Evolutionary conservation across 2,888 invertebrate species (phyloP), one percentile per base, ranked within the genome.

Genomic region (Perizoma affinitatum): DNA sequence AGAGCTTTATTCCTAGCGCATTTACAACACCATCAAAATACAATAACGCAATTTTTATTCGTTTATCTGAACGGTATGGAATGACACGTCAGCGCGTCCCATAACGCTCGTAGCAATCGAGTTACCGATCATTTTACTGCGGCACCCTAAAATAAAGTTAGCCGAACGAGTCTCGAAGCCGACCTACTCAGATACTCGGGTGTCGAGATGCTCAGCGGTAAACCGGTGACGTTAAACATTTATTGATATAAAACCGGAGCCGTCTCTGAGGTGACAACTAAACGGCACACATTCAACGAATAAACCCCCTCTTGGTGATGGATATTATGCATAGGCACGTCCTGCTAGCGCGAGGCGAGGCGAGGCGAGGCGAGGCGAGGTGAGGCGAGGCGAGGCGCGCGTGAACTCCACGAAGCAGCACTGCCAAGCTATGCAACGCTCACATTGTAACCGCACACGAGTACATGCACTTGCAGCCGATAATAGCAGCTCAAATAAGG

Each of bases 91-190:
- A 49, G 45, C 52, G 66, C 58, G 67, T 66, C 55, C 65, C 66
- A 55, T 60, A 71, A 71, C 72, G 67, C 70, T 71, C 63, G 61
- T 66, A 69, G 72, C 75, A 73, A 76, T 78, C 74, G 72, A 73
- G 54, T 64, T 61, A 67, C 54, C 43, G 53, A 41, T 66, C 67
- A 63, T 63, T 76, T 77, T 76, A 75, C 68, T 67, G 69, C 67
- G 53, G 61, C 55, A 63, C 65, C 72, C 70, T 67, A 58, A 76
- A 74, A 80, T 81, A 79, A 82, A 82, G 81, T 82, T 79, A 80
- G 73, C 70, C 66, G 73, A 79, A 80, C 75, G 80, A 73, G 66
- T 61, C 59, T 63, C 62, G 68, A 73, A 71, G 75, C 76, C 77
- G 1, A 2, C 78, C 75, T 78, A 80, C 75, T 69, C 63, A 62